Evolutionary conservation across 2,888 invertebrate genomes (phyloP).

Genomic region (Heteromurus nitidus): DNA sequence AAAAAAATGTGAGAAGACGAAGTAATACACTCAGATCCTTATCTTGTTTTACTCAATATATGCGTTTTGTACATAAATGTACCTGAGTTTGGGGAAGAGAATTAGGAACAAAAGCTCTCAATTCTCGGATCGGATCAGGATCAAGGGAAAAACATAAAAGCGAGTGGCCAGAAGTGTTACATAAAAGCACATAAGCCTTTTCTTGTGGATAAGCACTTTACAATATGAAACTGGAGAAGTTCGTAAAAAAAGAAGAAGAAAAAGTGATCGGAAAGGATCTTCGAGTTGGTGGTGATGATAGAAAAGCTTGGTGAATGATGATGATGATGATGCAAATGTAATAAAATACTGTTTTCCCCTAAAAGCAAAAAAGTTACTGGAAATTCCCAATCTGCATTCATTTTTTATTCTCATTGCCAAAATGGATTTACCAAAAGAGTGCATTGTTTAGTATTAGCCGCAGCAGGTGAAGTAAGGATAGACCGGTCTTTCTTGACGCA

Average conservation of each 20-base stretch:
- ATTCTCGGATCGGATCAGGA: background rate
- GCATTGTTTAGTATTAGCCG: too few relatives aligned
- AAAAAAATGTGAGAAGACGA: background rate
- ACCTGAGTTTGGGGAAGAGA: too few relatives aligned
- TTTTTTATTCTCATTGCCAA: too few relatives aligned
- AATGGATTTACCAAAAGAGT: too few relatives aligned
- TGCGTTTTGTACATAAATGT: background rate
- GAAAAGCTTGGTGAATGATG: background rate
- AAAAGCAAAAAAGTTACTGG: conserved; percentile 3
- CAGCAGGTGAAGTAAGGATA: too few relatives aligned
- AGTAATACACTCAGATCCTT: background rate
- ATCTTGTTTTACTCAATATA: background rate
- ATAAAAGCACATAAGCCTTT: too few relatives aligned
- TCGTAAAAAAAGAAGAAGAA: background rate
- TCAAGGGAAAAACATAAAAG: background rate
- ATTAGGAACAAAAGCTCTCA: too few relatives aligned
- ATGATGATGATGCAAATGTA: conserved; percentile 12
- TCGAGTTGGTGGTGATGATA: too few relatives aligned
- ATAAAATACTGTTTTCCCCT: conserved; percentile 18
- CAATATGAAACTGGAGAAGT: background rate
- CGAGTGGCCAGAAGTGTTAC: too few relatives aligned
- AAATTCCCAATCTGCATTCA: conserved; percentile 2
- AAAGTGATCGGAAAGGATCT: too few relatives aligned
- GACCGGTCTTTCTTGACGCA: too few relatives aligned
- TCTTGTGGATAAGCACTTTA: background rate